Base-by-base conservation (phyloP, 1,140 invertebrate species). In the Ceratina australensis region DNA sequence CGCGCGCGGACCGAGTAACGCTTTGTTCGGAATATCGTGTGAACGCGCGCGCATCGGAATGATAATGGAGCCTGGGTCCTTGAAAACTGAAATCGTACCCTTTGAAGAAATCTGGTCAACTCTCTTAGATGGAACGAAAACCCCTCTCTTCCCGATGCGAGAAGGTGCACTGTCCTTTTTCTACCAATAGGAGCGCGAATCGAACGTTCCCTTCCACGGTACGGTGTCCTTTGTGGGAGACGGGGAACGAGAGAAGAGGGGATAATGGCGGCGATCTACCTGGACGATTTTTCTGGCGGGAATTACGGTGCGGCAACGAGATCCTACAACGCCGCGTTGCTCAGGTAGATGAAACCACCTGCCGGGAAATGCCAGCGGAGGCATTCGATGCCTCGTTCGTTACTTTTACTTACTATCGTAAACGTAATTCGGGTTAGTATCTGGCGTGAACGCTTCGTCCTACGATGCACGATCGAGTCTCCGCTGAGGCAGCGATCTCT, bases 81-180 rank as follows among this genome's bases (percentile, higher is more conserved):
- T 92, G 91, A 92, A 92, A 92, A 92, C 90, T 92, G 89, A 92
- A 92, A 92, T 92, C 91, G 90, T 92, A 90, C 91, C 91, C 91
- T 92, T 91, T 90, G 91, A 91, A 92, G 91, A 92, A 91, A 91
- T 92, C 91, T 90, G 86, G 84, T 89, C 81, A 88, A 76, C 64
- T 83, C 68, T 78, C 28, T 65, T 22, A 71, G 33, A 66, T 69
- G 82, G 85, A 79, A 84, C 83, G 82, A 80, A 75, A 66, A 67
- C 28, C 60, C 75, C 68, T 80, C 79, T 61, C 79, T 68, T 50
- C 33, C 3, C 60, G 67, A 69, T 82, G 63, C 22, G 33, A 79
- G n/a, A 56, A 33, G 59, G 52, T 66, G 54, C 28, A 73, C 63
- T 49, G 42, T 86, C 84, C 56, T 83, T 76, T 72, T 86, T 78